Evolutionary conservation across 2,113 vertebrate species (phyloP).

Genomic region (Melospiza melodia): DNA sequence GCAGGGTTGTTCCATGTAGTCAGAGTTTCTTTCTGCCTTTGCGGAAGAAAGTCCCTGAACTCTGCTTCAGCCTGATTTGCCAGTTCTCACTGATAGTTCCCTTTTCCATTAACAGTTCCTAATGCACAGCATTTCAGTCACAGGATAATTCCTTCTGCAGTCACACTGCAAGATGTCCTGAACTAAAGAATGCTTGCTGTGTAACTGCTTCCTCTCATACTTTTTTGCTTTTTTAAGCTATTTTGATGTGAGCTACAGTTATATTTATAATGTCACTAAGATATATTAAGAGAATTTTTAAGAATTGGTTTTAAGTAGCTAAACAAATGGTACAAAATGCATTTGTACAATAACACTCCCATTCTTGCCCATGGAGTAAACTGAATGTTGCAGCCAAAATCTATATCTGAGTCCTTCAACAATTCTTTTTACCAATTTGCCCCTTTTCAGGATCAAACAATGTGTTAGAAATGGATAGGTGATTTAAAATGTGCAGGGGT

Average conservation of each 20-base stretch:
- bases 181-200: neutral
- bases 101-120: neutral
- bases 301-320: neutral
- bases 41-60: neutral
- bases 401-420: neutral
- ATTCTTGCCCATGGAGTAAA: neutral
- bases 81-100: neutral
- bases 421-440: neutral
- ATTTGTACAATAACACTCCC: neutral
- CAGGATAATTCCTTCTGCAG: neutral
- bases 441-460: neutral
- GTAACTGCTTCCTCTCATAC: neutral
- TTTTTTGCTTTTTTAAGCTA: neutral
- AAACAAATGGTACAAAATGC: neutral
- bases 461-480: neutral
- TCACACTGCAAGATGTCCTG: neutral
- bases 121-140: neutral
- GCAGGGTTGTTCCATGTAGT: neutral
- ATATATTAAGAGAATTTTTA: neutral
- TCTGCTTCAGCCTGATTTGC: neutral
- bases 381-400: neutral
- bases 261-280: neutral
- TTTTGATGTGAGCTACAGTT: neutral
- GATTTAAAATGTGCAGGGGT: neutral
- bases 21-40: neutral